Conservation (phyloP, 2,797 vertebrate genomes). For the Sternotherus odoratus region DNA sequence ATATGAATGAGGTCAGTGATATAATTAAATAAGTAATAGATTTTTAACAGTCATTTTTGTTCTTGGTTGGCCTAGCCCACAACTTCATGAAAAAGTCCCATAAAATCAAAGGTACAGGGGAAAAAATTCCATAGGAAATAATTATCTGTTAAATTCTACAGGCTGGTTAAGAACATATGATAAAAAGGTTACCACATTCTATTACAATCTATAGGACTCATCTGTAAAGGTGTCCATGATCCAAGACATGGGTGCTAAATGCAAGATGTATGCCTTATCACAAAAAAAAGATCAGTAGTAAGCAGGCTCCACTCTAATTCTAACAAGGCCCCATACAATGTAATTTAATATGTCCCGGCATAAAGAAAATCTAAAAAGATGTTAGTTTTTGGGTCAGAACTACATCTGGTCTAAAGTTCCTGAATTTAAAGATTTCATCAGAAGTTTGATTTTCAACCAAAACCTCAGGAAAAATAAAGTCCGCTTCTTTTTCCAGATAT, state of each 20-base stretch:
- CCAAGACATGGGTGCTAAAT: not conserved
- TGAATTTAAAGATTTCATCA: too few species aligned
- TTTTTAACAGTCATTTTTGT: not conserved
- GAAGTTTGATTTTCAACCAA: too few species aligned
- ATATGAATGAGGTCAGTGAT: not conserved
- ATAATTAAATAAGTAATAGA: not conserved
- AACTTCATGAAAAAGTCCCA: not conserved
- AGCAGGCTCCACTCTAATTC: not conserved
- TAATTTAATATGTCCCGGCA: not conserved
- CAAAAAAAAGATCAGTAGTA: not conserved
- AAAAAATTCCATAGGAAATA: not conserved
- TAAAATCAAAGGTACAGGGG: not conserved
- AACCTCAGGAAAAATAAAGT: too few species aligned
- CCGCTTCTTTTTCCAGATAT: not conserved
- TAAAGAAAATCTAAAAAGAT: not conserved
- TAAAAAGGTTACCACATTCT: not conserved
- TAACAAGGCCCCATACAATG: not conserved
- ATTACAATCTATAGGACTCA: not conserved
- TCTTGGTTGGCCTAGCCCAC: not conserved
- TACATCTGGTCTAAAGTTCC: too few species aligned
- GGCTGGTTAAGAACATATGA: not conserved
- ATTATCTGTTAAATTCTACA: not conserved
- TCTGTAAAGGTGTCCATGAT: not conserved
- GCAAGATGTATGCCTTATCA: not conserved
- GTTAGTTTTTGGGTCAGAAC: not conserved